phyloP scores from a whole-genome alignment of 2,888 invertebrate species.

The Noctua janthina region DNA sequence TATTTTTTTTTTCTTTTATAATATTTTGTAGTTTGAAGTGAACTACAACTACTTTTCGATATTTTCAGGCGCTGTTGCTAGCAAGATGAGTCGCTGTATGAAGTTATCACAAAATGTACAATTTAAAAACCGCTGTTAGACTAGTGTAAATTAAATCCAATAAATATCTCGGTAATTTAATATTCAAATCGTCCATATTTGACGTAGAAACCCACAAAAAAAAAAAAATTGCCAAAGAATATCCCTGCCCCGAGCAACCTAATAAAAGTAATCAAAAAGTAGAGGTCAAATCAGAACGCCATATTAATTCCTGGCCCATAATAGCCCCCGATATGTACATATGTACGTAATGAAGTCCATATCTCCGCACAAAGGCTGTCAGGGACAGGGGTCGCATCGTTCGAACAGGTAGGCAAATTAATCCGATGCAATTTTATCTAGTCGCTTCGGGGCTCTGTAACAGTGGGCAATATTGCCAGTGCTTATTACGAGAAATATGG shows the following conservation, averaged over 20 bases:
- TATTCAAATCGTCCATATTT: not conserved
- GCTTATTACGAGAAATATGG: slow-evolving; percentile 21
- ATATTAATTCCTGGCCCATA: slow-evolving; percentile 55
- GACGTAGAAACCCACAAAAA: not conserved
- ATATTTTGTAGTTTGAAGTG: not conserved
- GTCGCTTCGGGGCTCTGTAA: slow-evolving; percentile 65
- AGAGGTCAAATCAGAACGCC: slow-evolving; percentile 52
- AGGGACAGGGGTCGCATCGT: slow-evolving; percentile 73
- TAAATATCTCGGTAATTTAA: not conserved
- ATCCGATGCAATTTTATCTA: slow-evolving; percentile 84
- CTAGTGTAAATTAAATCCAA: not conserved
- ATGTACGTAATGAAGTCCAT: slow-evolving; percentile 76
- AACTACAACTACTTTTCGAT: not conserved
- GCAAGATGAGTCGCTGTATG: too few species aligned
- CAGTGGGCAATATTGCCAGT: slow-evolving; percentile 61
- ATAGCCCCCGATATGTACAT: slow-evolving; percentile 43
- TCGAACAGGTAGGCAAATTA: slow-evolving; percentile 83
- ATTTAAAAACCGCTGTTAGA: not conserved
- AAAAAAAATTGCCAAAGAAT: not conserved
- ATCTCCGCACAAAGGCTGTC: slow-evolving; percentile 83
- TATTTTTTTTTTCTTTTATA: not conserved
- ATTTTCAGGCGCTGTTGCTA: too few species aligned
- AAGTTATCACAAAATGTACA: not conserved
- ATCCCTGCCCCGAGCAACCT: not conserved
- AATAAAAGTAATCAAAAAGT: slow-evolving; percentile 55